phyloP scores from a whole-genome alignment of 1,140 invertebrate species.

The Metopolophium dirhodum region DNA sequence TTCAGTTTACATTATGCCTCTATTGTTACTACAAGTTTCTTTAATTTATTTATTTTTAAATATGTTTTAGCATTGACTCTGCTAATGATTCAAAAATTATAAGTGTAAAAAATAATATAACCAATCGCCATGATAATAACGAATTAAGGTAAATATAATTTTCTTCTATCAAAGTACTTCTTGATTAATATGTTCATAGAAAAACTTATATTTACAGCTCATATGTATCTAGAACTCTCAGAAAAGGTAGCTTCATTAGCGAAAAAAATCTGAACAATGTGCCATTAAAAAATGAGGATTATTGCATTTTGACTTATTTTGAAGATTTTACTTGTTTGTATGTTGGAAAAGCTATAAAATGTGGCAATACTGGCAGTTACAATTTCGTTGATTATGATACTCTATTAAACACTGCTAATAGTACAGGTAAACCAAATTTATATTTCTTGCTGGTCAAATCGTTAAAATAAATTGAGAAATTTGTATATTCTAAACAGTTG shows the following conservation, averaged over 20 bases:
- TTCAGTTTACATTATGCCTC: not conserved
- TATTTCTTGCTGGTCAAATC: not conserved
- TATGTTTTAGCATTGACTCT: not conserved
- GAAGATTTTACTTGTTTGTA: conserved; percentile 11
- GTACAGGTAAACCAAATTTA: not conserved
- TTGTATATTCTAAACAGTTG: not conserved
- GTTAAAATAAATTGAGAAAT: not conserved
- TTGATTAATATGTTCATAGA: too few species aligned
- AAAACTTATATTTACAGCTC: too few species aligned
- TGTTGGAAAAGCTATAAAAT: not conserved
- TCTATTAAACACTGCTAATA: not conserved
- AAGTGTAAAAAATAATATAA: too few species aligned
- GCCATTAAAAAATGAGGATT: too few species aligned
- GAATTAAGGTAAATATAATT: too few species aligned
- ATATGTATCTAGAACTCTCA: too few species aligned
- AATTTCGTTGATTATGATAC: not conserved
- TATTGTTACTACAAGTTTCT: not conserved
- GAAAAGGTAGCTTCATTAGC: too few species aligned
- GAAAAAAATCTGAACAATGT: too few species aligned
- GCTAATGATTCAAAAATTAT: too few species aligned
- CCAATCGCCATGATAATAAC: too few species aligned
- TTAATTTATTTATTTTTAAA: not conserved
- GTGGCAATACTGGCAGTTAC: not conserved
- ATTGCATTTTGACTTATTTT: conserved; percentile 43
- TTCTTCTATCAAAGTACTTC: too few species aligned